Percentiles rank a stretch among this genome's conserved stretches.
Evolutionary conservation across 2,797 vertebrate genomes (phyloP).

Genomic region (Enteromius radiatus): DNA sequence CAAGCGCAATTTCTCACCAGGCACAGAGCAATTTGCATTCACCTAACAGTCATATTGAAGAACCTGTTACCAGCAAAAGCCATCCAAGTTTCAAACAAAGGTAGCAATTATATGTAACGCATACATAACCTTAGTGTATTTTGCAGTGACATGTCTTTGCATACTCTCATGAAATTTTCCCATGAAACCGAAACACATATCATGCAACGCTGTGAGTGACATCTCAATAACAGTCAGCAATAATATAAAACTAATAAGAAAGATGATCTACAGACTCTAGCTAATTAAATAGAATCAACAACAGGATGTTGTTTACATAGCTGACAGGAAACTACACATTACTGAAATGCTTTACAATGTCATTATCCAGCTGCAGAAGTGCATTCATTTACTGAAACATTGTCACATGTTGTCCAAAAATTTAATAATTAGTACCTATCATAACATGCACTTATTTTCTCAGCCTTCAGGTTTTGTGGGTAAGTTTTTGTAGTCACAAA

Average conservation of each 20-base stretch:
- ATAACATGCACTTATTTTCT: neutral
- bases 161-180: conserved; percentile 44
- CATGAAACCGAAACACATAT: conserved; percentile 41
- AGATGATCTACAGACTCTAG: neutral
- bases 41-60: conserved; percentile 15
- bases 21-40: neutral
- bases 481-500: neutral
- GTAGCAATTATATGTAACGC: conserved; percentile 31
- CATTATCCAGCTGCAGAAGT: neutral
- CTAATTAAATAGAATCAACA: conserved; percentile 1
- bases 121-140: conserved; percentile 22
- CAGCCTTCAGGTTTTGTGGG: neutral
- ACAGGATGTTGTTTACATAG: conserved; percentile 18
- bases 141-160: conserved; percentile 43
- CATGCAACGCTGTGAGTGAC: conserved; percentile 31
- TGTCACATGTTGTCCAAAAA: neutral
- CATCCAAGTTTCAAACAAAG: conserved; percentile 24
- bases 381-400: neutral
- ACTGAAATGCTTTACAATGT: neutral
- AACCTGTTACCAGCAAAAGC: conserved; percentile 34
- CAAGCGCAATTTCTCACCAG: neutral
- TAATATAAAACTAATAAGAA: neutral
- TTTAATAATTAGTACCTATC: neutral
- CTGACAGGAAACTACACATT: neutral
- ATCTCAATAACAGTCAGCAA: conserved; percentile 37